Evolutionary conservation across 2,888 invertebrate species (phyloP), one percentile per base, ranked within the genome.

Genomic region (Bombyx huttoni): DNA sequence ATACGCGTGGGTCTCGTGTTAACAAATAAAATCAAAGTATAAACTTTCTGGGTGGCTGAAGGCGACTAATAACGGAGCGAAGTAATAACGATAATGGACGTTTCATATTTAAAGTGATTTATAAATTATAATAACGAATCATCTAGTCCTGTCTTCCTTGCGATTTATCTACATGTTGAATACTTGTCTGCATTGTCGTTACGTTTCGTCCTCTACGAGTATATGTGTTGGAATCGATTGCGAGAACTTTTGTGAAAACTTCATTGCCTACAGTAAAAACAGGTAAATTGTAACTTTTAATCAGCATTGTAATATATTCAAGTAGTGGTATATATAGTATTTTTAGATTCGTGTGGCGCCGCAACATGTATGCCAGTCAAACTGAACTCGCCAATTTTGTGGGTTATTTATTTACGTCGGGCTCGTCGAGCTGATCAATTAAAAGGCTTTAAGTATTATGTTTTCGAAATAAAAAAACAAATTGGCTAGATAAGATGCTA

Each of bases 81-180:
- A 61, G 54, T 58, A 57, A 53, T 52, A 58, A 58, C 50, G 40
- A 60, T 54, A 60, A 52, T 55, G 58, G 53, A 63, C 60, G 55
- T 54, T 61, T 33, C 40, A 48, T 54, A 53, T 57, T 49, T 53
- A 55, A 58, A 51, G 52, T 58, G 54, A 55, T 59, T 46, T 56
- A 57, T 60, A 60, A 59, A 55, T 55, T 54, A 58, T 53, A 62
- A 64, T 66, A 63, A 65, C 58, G 62, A 70, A 64, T 71, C 70
- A 71, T 78, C 81, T 80, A 81, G 81, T 81, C 81, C 70, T 67
- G 79, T 80, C 80, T 81, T 81, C 81, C 79, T 73, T 68, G 66
- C 68, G 59, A 68, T 60, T 55, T 60, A 12, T 40, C 12, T 8
- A 58, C 53, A 53, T 54, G 52, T 57, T 57, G 59, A 56, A 59